phyloP scores from a whole-genome alignment of 2,888 invertebrate genomes.

The Melangyna quadrimaculata region DNA sequence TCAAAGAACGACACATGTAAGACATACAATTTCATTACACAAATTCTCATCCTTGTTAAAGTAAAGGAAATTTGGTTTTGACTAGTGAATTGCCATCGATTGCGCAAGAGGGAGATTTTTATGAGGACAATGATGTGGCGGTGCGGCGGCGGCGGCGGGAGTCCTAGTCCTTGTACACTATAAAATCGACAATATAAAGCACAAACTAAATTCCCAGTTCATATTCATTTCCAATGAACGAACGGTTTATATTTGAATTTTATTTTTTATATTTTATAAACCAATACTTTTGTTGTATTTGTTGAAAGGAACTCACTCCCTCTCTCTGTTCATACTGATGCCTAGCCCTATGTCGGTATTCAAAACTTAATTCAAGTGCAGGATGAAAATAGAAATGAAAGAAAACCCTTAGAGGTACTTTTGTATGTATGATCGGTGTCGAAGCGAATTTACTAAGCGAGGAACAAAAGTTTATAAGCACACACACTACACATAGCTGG shows the following conservation, averaged over 20 bases:
- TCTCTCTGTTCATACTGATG: background rate
- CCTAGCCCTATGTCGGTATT: constrained; percentile 29
- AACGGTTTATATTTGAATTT: constrained; percentile 13
- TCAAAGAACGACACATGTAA: constrained; percentile 48
- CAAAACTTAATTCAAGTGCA: constrained; percentile 54
- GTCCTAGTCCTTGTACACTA: constrained; percentile 1
- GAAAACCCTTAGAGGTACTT: constrained; percentile 28
- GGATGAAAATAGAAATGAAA: constrained; percentile 5
- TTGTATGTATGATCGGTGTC: constrained; percentile 48
- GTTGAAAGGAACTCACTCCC: constrained; percentile 23
- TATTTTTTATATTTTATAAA: background rate
- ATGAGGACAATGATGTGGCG: background rate
- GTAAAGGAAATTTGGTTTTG: constrained; percentile 64
- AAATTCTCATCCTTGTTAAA: constrained; percentile 6
- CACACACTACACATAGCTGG: background rate
- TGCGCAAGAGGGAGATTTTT: background rate
- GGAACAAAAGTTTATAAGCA: constrained; percentile 27
- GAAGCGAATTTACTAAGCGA: constrained; percentile 49
- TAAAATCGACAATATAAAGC: constrained; percentile 27
- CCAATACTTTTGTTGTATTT: background rate
- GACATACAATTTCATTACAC: constrained; percentile 59
- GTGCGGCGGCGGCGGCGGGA: background rate
- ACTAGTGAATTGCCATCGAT: constrained; percentile 51
- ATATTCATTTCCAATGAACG: constrained; percentile 47
- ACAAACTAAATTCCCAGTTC: constrained; percentile 56